Evolutionary conservation across 92 coral and sea anemone genomes (phyloP).

Genomic region (Meandrina meandrites): DNA sequence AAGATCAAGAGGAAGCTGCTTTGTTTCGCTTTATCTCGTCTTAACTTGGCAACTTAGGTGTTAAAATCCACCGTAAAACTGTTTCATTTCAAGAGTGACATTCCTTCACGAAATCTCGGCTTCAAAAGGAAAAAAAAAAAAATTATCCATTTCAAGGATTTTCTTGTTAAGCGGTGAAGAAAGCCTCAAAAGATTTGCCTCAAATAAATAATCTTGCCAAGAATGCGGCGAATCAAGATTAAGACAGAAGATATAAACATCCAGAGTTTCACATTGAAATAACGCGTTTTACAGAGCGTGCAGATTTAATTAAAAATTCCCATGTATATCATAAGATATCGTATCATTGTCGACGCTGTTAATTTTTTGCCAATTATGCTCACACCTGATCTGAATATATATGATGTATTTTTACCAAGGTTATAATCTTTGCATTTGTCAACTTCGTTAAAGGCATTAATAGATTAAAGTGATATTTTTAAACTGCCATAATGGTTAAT

Average conservation of each 20-base stretch:
- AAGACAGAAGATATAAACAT: not conserved
- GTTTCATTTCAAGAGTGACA: not conserved
- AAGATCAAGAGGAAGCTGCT: too few species aligned
- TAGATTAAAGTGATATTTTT: not conserved
- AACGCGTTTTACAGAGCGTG: not conserved
- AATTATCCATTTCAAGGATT: not conserved
- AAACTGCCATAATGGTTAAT: not conserved
- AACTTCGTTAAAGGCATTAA: conserved; percentile 5
- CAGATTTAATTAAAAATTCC: not conserved
- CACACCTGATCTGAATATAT: conserved; percentile 18
- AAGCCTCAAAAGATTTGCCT: not conserved
- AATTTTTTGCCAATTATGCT: not conserved
- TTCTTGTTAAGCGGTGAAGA: not conserved
- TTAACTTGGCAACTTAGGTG: too few species aligned
- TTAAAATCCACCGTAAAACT: not conserved
- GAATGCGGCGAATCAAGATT: not conserved
- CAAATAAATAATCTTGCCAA: not conserved
- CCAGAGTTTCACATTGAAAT: conserved; percentile 4
- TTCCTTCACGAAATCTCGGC: conserved; percentile 7
- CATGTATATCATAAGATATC: not conserved
- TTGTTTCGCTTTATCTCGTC: too few species aligned
- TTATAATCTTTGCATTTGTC: not conserved
- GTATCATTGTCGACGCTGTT: not conserved
- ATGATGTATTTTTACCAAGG: conserved; percentile 1
- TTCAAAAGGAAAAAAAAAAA: not conserved